Base-by-base conservation (phyloP, 2,113 vertebrate genomes). In the Baryphthengus martii region DNA sequence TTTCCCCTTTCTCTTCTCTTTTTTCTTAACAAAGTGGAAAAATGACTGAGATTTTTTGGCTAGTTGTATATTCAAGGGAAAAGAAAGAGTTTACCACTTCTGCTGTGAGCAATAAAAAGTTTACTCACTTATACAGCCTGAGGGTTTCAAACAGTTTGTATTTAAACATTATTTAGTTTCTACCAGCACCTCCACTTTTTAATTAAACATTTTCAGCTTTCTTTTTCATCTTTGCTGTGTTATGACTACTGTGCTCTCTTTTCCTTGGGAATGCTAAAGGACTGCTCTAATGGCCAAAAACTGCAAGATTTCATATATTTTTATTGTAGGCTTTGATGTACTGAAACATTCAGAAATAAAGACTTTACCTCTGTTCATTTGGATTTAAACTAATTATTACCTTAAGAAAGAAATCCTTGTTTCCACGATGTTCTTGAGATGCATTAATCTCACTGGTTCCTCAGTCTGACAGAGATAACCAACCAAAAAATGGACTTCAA, bases 121-220 rank as follows among this genome's bases (percentile, higher is more conserved):
- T 70, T 82, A 83, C 16, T 55, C 18, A 58, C 31, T 53, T 37
- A 25, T 10, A 28, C 45, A 40, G 40, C 63, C 83, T 76, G 37
- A 83, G 80, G 63, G 26, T 47, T 37, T 88, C 63, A 72, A 76
- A 83, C 53, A 62, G 6, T 80, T 89, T 73, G 6, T 35, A 52
- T 95, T 95, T 80, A 56, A 12, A 92, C 37, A 40, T 73, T 88
- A 70, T 76, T 90, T 88, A 3, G 74, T 66, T 91, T 86, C 50
- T 77, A 40, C 45, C 17, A 45, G 63, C n/a, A 70, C 18, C 3
- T 3, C 31, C 13, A 72, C 5, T 25, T 74, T 80, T 80, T 80
- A 18, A 73, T 66, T 40, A 73, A 83, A 40, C 15, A 17, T 77
- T 88, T 86, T 75, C 56, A 89, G 4, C 23, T 85, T 67, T 20